Base-by-base conservation (phyloP, 1,140 invertebrate species). In the Andrena cerasifolii region DNA sequence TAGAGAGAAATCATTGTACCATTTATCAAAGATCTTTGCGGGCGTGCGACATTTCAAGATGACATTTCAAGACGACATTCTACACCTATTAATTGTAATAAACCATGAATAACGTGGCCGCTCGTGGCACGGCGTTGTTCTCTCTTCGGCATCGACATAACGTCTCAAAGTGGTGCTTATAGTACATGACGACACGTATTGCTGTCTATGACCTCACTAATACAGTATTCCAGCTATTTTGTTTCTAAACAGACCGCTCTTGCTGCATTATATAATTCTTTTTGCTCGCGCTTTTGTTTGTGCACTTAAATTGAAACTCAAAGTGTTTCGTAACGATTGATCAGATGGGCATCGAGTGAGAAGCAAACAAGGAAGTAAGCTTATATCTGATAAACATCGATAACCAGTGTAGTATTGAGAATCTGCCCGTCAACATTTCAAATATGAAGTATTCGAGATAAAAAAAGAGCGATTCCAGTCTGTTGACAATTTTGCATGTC, bases 21-120 rank as follows among this genome's bases (percentile, higher is more conserved):
- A 12, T 47, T 62, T 36, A 43, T 62, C 33, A 43, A 26, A 21
- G 8, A n/a, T 28, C n/a, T 5, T 28, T 28, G 43, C 43, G 26
- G 8, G 24, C 6, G 2, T 14, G n/a, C n/a, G n/a, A n/a, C n/a
- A n/a, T n/a, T n/a, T n/a, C n/a, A n/a, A n/a, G n/a, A 43, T 14
- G 31, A n/a, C 10, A 31, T 62, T 62, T 62, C 36, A 12, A 62
- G 43, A 54, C 24, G n/a, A 62, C 59, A 62, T 40, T 43, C 21
- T 43, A 7, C 26, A 6, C 4, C 4, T 14, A 18, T 62, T 62
- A 24, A 36, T 16, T 26, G 3, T 43, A 31, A 40, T 6, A 45
- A 43, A 26, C 24, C 36, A 63, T 45, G 40, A 26, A 43, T 45
- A 63, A 28, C 18, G 8, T 12, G 43, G 8, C 40, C 24, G 14